Evolutionary conservation across 2,888 invertebrate species (phyloP).

Genomic region (Griposia aprilina): DNA sequence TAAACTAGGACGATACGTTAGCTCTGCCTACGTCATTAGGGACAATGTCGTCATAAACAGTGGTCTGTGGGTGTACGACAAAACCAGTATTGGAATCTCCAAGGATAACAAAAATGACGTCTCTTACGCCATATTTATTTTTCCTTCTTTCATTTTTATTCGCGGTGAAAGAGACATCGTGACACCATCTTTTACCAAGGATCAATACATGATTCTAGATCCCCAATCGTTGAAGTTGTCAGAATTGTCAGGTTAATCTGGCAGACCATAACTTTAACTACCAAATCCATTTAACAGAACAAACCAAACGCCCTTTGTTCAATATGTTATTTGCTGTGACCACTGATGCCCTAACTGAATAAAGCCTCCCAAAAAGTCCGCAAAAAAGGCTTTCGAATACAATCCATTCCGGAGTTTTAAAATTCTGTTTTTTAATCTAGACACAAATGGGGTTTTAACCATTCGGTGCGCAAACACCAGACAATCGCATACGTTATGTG

Average conservation of each 20-base stretch:
- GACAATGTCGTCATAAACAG: constrained; percentile 10
- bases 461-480: constrained; percentile 58
- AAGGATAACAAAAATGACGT: constrained; percentile 19
- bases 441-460: constrained; percentile 66
- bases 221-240: not conserved
- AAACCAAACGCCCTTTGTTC: constrained; percentile 28
- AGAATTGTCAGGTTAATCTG: not conserved
- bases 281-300: constrained; percentile 31
- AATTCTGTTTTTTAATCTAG: constrained; percentile 65
- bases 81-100: constrained; percentile 1
- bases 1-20: not conserved
- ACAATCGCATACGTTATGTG: constrained; percentile 61
- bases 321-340: constrained; percentile 35
- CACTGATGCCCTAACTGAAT: constrained; percentile 52
- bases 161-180: not conserved
- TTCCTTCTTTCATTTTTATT: not conserved
- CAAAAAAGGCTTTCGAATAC: constrained; percentile 43
- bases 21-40: constrained; percentile 6
- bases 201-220: not conserved
- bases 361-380: constrained; percentile 35
- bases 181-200: not conserved
- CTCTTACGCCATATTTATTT: not conserved
- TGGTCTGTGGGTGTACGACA: constrained; percentile 21
- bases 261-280: constrained; percentile 32
- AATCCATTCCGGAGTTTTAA: constrained; percentile 55